Base-by-base conservation (phyloP, 2,888 invertebrate genomes). In the Ctena decussata region DNA sequence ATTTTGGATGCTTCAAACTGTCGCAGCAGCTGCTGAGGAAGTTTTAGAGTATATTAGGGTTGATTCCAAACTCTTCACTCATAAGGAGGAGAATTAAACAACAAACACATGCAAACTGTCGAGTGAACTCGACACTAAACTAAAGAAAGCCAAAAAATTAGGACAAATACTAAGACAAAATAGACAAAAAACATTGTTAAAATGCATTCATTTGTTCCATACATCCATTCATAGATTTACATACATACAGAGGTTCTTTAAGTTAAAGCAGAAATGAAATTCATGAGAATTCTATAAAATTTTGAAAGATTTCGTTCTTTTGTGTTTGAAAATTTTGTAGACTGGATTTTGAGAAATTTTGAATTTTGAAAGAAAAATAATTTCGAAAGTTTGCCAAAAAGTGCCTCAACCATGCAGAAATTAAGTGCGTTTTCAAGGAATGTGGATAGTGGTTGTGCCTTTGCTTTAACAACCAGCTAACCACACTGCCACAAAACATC, bases 391-490 rank as follows among this genome's bases (percentile, higher is more conserved):
- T 30, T 60, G 32, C 65, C 65, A 65, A 65, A 65, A 65, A 35
- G 18, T 65, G 8, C 65, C 65, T 21, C 32, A 35, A 65, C 18
- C 18, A 35, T 35, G 72, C 39, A 24, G 72, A 72, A 72, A 39
- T 41, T 37, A 74, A 78, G 82, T 84, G 70, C 84, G 91, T 91
- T 92, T 91, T 89, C 85, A 81, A 97, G 98, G 97, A 98, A 98
- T 98, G 98, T 97, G 97, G 98, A 97, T 98, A 98, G 98, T 98
- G 98, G 98, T 97, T 98, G 98, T 98, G 97, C 77, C 80, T 71
- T 85, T 89, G 96, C 86, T 82, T 81, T 91, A 98, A 99, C 99
- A 99, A 99, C 99, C 99, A 99, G 99, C 99, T 99, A 99, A 99
- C 98, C 98, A 99, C 99, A 99, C 99, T 99, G 99, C 99, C 99